phyloP scores from a whole-genome alignment of 2,888 invertebrate species.

The Acanthosoma haemorrhoidale region DNA sequence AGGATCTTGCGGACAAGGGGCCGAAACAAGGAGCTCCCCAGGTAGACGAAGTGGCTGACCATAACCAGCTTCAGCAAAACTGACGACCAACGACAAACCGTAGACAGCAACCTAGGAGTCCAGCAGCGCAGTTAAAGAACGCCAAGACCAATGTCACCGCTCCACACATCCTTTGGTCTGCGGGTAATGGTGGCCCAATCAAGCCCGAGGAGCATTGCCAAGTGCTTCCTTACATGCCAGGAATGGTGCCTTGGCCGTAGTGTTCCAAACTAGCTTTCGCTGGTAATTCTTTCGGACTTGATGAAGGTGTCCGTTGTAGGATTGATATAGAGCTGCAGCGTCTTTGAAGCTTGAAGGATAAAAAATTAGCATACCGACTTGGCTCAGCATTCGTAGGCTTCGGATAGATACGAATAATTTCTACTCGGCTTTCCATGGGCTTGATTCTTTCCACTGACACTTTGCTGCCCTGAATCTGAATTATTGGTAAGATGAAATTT shows the following conservation, averaged over 20 bases:
- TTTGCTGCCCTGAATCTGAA: not conserved
- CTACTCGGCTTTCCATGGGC: not conserved
- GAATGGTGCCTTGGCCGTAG: not conserved
- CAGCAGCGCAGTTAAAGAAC: slow-evolving; percentile 19
- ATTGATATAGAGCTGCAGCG: not conserved
- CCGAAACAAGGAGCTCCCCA: not conserved
- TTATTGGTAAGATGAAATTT: not conserved
- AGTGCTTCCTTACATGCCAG: not conserved
- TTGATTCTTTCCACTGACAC: not conserved
- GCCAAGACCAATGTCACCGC: slow-evolving; percentile 22
- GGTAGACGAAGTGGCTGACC: not conserved
- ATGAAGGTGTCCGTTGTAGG: not conserved
- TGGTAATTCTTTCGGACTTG: not conserved
- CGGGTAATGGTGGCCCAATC: slow-evolving; percentile 31
- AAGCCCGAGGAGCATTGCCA: not conserved
- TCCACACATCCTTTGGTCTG: slow-evolving; percentile 32
- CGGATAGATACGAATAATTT: not conserved
- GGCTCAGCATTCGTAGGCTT: not conserved
- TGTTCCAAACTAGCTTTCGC: not conserved
- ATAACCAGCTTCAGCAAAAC: slow-evolving; percentile 20
- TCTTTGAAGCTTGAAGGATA: not conserved
- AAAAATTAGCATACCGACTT: not conserved
- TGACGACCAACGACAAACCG: slow-evolving; percentile 15
- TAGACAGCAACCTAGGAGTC: not conserved
- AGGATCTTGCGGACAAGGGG: not conserved